Evolutionary conservation across 2,888 invertebrate genomes (phyloP).

Genomic region (Boloria selene): DNA sequence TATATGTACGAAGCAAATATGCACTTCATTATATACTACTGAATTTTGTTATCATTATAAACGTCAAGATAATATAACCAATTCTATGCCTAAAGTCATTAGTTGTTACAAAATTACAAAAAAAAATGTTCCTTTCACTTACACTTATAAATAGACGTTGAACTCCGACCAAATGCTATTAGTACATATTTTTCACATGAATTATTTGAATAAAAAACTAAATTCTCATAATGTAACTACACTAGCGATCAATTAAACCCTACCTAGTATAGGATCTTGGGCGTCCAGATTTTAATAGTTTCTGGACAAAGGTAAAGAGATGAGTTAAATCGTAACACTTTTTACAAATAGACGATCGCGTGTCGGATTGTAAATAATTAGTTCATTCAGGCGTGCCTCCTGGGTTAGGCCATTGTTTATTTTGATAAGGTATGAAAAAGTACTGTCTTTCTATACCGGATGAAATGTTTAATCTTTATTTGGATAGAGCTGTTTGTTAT

Average conservation of each 20-base stretch:
- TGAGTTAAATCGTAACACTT: constrained; percentile 79
- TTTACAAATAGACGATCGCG: constrained; percentile 70
- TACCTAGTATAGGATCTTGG: constrained; percentile 41
- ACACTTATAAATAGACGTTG: no score
- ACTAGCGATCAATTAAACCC: constrained; percentile 8
- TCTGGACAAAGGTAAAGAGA: constrained; percentile 74
- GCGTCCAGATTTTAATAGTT: constrained; percentile 59
- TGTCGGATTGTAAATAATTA: constrained; percentile 81
- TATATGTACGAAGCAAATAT: no score
- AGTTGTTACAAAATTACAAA: no score
- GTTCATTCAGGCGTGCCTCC: constrained; percentile 72
- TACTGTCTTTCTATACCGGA: constrained; percentile 57
- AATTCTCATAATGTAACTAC: not conserved
- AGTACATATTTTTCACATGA: no score
- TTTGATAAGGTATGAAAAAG: constrained; percentile 57
- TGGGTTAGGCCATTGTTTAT: constrained; percentile 71
- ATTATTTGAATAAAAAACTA: no score
- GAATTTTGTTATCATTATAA: no score
- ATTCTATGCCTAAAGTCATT: no score
- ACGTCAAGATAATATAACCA: no score
- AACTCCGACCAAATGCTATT: no score
- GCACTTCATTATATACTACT: no score
- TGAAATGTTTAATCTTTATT: constrained; percentile 11
- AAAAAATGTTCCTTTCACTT: no score
- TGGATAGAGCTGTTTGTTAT: constrained; percentile 3